Percentiles rank a stretch among this genome's conserved stretches.
Conservation (phyloP, 1,140 invertebrate species). For the Pseudomyrmex gracilis region DNA sequence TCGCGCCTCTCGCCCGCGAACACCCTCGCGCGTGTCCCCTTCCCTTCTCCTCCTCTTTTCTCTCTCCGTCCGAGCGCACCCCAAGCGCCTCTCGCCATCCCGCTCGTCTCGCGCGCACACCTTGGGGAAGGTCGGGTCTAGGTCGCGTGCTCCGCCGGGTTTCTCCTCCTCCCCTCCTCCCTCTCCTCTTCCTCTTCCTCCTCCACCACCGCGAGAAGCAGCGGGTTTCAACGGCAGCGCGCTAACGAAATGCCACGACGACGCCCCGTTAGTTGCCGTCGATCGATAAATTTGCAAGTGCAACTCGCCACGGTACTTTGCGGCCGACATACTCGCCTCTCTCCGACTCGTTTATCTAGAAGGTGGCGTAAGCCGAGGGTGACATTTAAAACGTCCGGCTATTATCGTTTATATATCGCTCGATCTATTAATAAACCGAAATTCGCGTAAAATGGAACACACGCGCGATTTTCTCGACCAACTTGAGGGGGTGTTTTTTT, state of each 20-base stretch:
- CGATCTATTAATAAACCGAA: conserved; percentile 16
- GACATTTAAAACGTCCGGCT: background rate
- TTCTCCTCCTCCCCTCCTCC: background rate
- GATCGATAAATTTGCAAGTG: conserved; percentile 59
- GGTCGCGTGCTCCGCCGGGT: conserved; percentile 66
- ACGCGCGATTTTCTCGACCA: background rate
- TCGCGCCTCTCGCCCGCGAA: background rate
- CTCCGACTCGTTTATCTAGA: conserved; percentile 25
- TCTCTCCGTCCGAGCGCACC: conserved; percentile 5
- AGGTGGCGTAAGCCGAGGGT: background rate
- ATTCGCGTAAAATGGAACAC: background rate
- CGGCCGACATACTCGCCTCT: conserved; percentile 18
- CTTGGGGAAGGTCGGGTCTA: conserved; percentile 73
- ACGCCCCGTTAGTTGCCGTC: conserved; percentile 9
- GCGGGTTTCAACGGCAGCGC: conserved; percentile 30
- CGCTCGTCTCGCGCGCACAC: conserved; percentile 42
- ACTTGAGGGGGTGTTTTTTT: background rate
- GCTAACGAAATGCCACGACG: conserved; percentile 66
- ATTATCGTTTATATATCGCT: background rate
- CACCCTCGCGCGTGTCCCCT: background rate
- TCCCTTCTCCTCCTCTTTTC: background rate
- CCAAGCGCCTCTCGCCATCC: background rate
- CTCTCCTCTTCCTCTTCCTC: too few relatives aligned
- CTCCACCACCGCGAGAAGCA: background rate
- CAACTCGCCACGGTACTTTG: conserved; percentile 42